These are phyloP conservation scores for Amphimallon solstitiale DNA, from an alignment of 2,888 invertebrate genomes.

Conservation along the genomic window DNA sequence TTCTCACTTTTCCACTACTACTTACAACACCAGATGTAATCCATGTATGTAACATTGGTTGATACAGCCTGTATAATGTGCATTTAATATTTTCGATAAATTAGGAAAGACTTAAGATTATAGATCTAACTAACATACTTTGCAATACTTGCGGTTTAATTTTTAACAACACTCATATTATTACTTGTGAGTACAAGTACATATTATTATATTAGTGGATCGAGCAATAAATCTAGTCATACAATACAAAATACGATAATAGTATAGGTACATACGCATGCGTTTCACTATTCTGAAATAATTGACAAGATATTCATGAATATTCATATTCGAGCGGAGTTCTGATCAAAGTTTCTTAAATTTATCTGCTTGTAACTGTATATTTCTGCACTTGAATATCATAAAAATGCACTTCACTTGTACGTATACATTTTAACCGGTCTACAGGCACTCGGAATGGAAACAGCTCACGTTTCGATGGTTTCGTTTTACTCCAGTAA, in stretches of 20 bases:
- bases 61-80: no score
- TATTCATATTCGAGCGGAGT: slow-evolving; percentile 22
- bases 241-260: slow-evolving; percentile 6
- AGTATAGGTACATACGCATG: not conserved
- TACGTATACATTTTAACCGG: slow-evolving; percentile 29
- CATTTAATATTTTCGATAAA: no score
- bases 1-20: no score
- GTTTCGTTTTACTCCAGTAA: slow-evolving; percentile 19
- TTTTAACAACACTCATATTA: no score
- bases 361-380: slow-evolving; percentile 29
- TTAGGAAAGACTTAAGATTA: no score
- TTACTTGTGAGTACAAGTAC: no score
- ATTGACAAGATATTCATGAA: slow-evolving; percentile 11
- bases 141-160: no score
- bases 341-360: slow-evolving; percentile 20
- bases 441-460: slow-evolving; percentile 22
- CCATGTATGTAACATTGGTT: no score
- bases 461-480: slow-evolving; percentile 21
- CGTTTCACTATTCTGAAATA: not conserved
- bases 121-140: no score
- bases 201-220: no score
- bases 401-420: slow-evolving; percentile 26
- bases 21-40: no score
- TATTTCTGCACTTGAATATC: slow-evolving; percentile 31
- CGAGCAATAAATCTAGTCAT: no score